These are phyloP conservation scores for Sesamia inferens DNA, from an alignment of 2,888 invertebrate genomes.

Conservation along the genomic window DNA sequence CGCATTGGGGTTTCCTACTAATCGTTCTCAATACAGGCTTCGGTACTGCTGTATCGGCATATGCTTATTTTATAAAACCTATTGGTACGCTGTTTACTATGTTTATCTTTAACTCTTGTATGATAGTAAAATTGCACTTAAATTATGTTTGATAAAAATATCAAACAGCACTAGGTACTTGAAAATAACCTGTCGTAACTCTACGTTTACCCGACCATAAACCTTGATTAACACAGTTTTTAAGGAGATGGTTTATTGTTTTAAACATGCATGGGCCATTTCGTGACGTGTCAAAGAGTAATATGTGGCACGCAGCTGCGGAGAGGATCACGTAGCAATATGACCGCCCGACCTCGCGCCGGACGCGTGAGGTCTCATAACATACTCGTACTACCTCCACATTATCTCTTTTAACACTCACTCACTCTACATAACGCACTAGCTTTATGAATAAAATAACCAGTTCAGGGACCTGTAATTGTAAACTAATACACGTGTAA, in stretches of 20 bases:
- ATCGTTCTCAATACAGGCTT: conserved; percentile 76
- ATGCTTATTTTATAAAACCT: conserved; percentile 73
- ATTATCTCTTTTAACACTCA: conserved; percentile 51
- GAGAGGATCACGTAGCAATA: conserved; percentile 66
- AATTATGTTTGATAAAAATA: conserved; percentile 9
- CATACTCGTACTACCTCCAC: conserved; percentile 41
- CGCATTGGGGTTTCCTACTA: conserved; percentile 84
- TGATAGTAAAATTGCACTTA: conserved; percentile 33
- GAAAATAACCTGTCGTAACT: conserved; percentile 2
- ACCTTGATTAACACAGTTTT: conserved; percentile 19
- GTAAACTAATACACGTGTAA: conserved; percentile 31
- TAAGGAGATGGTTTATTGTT: conserved; percentile 30
- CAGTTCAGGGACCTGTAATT: conserved; percentile 9
- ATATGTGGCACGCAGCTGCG: conserved; percentile 57
- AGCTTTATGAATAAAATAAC: conserved; percentile 32
- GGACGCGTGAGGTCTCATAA: conserved; percentile 55
- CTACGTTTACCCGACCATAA: neutral
- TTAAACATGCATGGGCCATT: conserved; percentile 17
- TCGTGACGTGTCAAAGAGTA: conserved; percentile 42
- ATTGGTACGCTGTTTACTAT: conserved; percentile 74
- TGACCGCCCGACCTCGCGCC: conserved; percentile 63
- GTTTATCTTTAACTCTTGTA: conserved; percentile 23
- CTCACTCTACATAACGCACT: conserved; percentile 26
- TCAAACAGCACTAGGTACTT: conserved; percentile 29
- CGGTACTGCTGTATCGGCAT: conserved; percentile 76